Evolutionary conservation across 2,888 invertebrate genomes (phyloP).

Genomic region (Clivina fossor): DNA sequence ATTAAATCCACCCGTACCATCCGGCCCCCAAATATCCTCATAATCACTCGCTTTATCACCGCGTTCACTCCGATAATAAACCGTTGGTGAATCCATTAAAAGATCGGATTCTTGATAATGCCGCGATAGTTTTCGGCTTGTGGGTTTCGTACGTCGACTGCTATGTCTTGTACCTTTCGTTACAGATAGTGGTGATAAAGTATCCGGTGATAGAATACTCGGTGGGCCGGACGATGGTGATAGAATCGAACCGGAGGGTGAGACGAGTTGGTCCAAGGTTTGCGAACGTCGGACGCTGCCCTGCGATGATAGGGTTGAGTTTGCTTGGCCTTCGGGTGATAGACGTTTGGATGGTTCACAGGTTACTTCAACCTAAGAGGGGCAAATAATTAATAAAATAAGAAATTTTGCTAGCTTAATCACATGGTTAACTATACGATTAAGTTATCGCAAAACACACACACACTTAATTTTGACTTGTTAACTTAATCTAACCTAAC

Average conservation of each 20-base stretch:
- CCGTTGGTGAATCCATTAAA: slow-evolving; percentile 76
- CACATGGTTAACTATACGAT: no score
- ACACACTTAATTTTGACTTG: no score
- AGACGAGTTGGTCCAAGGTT: slow-evolving; percentile 50
- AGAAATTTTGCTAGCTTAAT: no score
- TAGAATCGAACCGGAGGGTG: slow-evolving; percentile 48
- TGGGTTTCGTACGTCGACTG: slow-evolving; percentile 58
- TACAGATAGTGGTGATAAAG: slow-evolving; percentile 53
- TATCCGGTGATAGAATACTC: slow-evolving; percentile 54
- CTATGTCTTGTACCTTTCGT: slow-evolving; percentile 62
- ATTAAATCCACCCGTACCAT: slow-evolving; percentile 32
- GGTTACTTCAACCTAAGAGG: slow-evolving; percentile 39
- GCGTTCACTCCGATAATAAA: slow-evolving; percentile 82
- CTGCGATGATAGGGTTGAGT: slow-evolving; percentile 67
- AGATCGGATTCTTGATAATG: slow-evolving; percentile 82
- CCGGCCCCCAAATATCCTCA: slow-evolving; percentile 80
- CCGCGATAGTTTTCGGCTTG: slow-evolving; percentile 66
- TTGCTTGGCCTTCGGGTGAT: slow-evolving; percentile 70
- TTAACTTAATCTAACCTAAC: no score
- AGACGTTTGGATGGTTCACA: slow-evolving; percentile 67
- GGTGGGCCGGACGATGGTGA: slow-evolving; percentile 55
- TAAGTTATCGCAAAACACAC: no score
- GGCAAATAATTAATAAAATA: no score
- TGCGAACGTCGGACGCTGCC: slow-evolving; percentile 61
- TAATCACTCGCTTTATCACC: slow-evolving; percentile 94